Conservation (phyloP, 2,797 vertebrate genomes). For the Leptodactylus fallax region DNA sequence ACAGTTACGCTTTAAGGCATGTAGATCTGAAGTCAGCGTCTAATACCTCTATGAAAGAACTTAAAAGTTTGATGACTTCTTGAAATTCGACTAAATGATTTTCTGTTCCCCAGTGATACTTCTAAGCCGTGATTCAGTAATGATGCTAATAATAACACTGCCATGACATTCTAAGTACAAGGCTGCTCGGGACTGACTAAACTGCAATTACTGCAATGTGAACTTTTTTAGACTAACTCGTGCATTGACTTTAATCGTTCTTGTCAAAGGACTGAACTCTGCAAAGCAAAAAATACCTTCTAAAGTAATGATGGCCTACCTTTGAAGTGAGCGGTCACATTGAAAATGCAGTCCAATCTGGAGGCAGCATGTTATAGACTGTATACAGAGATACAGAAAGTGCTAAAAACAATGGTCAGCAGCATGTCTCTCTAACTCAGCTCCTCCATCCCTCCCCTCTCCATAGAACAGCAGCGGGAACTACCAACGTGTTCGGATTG, state of each 20-base stretch:
- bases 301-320: not conserved
- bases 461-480: too few species aligned
- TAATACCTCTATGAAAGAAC: not conserved
- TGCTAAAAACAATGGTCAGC: too few species aligned
- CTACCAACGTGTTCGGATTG: too few species aligned
- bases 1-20: not conserved
- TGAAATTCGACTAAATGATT: not conserved
- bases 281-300: not conserved
- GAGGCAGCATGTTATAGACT: too few species aligned
- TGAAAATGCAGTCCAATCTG: too few species aligned
- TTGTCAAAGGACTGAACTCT: not conserved
- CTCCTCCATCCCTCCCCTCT: too few species aligned
- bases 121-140: not conserved
- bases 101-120: not conserved
- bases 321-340: too few species aligned
- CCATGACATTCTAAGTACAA: not conserved
- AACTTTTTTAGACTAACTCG: not conserved
- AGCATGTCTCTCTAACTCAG: too few species aligned
- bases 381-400: too few species aligned
- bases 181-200: constrained; percentile 17
- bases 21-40: not conserved
- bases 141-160: constrained; percentile 8
- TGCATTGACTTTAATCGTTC: not conserved
- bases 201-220: not conserved
- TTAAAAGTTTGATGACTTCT: not conserved